Conservation (phyloP, 2,113 vertebrate genomes). For the Scolopax mira region DNA sequence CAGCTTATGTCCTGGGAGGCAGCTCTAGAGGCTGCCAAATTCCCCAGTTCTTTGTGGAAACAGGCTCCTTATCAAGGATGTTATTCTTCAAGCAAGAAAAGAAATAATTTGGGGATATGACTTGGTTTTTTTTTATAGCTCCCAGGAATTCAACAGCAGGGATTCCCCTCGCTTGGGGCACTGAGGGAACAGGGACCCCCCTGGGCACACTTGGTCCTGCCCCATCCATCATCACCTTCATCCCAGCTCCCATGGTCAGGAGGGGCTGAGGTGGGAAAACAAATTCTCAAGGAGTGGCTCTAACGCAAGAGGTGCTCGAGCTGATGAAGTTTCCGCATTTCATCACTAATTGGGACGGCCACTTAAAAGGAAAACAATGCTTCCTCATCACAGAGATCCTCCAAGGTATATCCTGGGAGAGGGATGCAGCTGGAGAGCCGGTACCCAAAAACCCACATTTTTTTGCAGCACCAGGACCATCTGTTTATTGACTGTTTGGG, state of each 20-base stretch:
- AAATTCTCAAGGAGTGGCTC: slow-evolving; percentile 3
- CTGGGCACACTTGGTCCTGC: background rate
- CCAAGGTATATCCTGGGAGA: background rate
- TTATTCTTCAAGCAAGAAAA: background rate
- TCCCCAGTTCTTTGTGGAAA: background rate
- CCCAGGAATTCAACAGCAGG: background rate
- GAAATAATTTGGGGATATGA: background rate
- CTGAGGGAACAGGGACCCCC: background rate
- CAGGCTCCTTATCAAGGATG: rapidly evolving
- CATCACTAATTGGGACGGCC: background rate
- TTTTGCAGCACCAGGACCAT: background rate
- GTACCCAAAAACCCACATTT: background rate
- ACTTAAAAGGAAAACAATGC: background rate
- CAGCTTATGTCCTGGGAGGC: background rate
- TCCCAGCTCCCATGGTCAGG: background rate
- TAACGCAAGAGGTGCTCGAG: background rate
- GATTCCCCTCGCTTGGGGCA: background rate
- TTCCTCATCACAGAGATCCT: background rate
- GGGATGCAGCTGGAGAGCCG: background rate
- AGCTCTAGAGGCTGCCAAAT: background rate
- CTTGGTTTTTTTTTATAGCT: background rate
- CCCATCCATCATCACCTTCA: background rate
- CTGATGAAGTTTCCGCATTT: slow-evolving; percentile 24
- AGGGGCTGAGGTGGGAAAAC: background rate
- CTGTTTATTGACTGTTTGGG: background rate